Conservation (phyloP, 2,888 invertebrate genomes). For the Tipula lateralis region DNA sequence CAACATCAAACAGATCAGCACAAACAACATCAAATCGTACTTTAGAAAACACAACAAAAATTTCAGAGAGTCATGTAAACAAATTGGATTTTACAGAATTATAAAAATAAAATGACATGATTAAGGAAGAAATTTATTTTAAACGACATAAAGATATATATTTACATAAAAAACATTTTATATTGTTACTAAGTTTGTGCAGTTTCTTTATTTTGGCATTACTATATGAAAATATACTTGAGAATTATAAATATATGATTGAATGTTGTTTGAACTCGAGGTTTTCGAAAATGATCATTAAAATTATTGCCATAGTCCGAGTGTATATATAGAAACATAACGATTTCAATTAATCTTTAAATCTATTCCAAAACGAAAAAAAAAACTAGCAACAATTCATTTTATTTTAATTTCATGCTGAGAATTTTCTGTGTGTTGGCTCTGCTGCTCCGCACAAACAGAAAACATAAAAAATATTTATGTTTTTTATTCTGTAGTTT, state of each 20-base stretch:
- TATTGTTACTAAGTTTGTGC: not conserved
- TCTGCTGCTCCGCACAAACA: not conserved
- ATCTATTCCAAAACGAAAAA: not conserved
- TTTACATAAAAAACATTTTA: not conserved
- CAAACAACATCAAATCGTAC: conserved; percentile 4
- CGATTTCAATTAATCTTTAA: not conserved
- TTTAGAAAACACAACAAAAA: not conserved
- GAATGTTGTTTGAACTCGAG: not conserved
- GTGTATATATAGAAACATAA: not conserved
- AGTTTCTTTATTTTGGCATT: conserved; percentile 11
- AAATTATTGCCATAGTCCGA: not conserved
- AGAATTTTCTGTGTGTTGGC: not conserved
- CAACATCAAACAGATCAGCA: too few species aligned
- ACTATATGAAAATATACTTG: not conserved
- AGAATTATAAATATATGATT: not conserved
- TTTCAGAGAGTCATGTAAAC: conserved; percentile 14
- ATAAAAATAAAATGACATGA: not conserved
- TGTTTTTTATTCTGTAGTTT: not conserved
- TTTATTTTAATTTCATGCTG: conserved; percentile 19
- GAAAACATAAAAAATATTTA: not conserved
- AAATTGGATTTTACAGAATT: not conserved
- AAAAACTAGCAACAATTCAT: not conserved
- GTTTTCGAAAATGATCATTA: not conserved
- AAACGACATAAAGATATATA: not conserved
- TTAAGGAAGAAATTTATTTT: conserved; percentile 20